These are phyloP conservation scores for Drosophila chauvacae DNA, from an alignment of 1,140 invertebrate species.

Conservation along the genomic window DNA sequence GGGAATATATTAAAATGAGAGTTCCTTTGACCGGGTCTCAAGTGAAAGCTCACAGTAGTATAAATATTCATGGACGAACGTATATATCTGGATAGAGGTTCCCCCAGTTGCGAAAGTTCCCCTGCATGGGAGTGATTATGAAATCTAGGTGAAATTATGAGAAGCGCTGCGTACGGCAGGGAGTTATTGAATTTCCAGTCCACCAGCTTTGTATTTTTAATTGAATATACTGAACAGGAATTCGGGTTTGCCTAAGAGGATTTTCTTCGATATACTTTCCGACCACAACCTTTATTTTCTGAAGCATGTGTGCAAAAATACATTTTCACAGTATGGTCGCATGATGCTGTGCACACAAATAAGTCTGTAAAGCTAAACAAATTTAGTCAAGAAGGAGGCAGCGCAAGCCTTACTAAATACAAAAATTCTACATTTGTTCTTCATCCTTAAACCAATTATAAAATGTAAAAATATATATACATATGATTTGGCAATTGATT, in stretches of 20 bases:
- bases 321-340: background rate
- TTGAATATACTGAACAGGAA: background rate
- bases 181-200: background rate
- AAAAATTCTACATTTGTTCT: background rate
- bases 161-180: background rate
- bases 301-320: background rate
- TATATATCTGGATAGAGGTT: conserved; percentile 12
- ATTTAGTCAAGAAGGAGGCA: background rate
- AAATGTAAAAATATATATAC: background rate
- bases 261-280: too few relatives aligned
- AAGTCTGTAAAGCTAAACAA: background rate
- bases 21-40: conserved; percentile 50
- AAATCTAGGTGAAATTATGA: conserved; percentile 31
- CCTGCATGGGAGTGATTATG: conserved; percentile 9
- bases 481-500: background rate
- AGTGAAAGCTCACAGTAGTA: conserved; percentile 35
- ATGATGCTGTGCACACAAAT: background rate
- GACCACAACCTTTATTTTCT: background rate
- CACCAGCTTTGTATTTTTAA: background rate
- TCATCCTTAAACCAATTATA: background rate
- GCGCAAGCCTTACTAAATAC: too few relatives aligned
- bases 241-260: background rate
- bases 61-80: conserved; percentile 70
- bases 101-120: background rate
- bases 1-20: conserved; percentile 71